Conservation (phyloP, 2,113 vertebrate species). For the Sterna hirundo region DNA sequence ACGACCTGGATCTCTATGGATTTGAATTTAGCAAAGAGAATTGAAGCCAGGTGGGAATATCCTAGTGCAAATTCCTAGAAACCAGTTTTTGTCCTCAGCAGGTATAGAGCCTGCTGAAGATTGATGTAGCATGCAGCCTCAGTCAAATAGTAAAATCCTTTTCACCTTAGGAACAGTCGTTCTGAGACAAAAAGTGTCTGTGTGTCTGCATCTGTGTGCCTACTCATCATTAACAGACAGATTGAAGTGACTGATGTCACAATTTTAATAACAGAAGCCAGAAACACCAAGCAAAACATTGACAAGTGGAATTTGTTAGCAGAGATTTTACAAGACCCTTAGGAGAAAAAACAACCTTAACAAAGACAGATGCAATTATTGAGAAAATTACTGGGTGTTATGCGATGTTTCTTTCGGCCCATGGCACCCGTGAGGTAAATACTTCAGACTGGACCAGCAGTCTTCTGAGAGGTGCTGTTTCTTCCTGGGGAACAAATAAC, state of each 20-base stretch:
- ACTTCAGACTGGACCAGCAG: not conserved
- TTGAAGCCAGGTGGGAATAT: not conserved
- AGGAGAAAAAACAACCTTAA: not conserved
- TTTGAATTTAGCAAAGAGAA: not conserved
- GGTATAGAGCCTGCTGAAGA: not conserved
- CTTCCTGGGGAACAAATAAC: not conserved
- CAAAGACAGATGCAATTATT: not conserved
- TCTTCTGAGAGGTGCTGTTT: not conserved
- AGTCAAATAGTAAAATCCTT: not conserved
- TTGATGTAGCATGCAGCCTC: not conserved
- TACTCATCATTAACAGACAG: not conserved
- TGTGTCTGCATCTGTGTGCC: not conserved
- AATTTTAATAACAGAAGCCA: constrained; percentile 10
- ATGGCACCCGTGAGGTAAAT: not conserved
- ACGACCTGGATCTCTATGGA: not conserved
- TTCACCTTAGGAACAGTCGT: not conserved
- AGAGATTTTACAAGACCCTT: not conserved
- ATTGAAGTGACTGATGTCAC: not conserved
- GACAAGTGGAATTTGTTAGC: not conserved
- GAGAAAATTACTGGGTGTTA: not conserved
- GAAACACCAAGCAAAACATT: constrained; percentile 6
- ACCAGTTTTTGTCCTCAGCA: not conserved
- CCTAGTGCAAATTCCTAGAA: not conserved
- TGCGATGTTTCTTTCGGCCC: not conserved
- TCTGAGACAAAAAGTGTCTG: not conserved